Evolutionary conservation across 2,888 invertebrate species (phyloP).

Genomic region (Bruchidius siliquastri): DNA sequence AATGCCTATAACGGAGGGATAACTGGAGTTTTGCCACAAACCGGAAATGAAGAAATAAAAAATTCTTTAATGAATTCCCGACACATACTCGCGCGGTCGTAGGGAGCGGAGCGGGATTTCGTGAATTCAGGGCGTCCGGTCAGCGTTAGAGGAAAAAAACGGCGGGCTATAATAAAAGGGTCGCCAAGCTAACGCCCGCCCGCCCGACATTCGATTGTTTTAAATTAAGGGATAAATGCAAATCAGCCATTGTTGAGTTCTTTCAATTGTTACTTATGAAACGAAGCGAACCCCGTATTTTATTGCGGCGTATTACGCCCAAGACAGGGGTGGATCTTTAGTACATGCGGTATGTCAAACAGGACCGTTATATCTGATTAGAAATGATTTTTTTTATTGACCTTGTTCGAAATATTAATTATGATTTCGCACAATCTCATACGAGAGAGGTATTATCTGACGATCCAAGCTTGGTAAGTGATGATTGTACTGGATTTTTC

Average conservation of each 20-base stretch:
- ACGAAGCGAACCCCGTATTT: conserved; percentile 8
- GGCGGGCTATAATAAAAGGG: conserved; percentile 20
- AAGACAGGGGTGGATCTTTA: not conserved
- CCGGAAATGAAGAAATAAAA: conserved; percentile 36
- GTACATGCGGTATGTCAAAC: not conserved
- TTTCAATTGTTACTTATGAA: conserved; percentile 38
- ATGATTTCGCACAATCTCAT: no score
- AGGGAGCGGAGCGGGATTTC: conserved; percentile 14
- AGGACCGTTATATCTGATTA: no score
- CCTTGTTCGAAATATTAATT: no score
- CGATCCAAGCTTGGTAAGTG: no score
- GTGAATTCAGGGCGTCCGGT: conserved; percentile 23
- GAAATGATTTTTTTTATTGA: no score
- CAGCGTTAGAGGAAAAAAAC: conserved; percentile 12
- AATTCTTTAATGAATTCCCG: conserved; percentile 29
- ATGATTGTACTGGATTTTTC: no score
- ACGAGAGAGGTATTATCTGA: no score
- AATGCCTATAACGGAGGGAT: not conserved
- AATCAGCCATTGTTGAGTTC: conserved; percentile 40
- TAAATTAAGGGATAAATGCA: conserved; percentile 41
- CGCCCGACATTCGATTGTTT: conserved; percentile 34
- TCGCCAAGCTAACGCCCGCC: conserved; percentile 11
- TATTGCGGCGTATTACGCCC: not conserved
- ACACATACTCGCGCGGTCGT: conserved; percentile 5
- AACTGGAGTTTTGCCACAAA: conserved; percentile 15